phyloP scores from a whole-genome alignment of 2,113 vertebrate species.

The Zosterops lateralis region DNA sequence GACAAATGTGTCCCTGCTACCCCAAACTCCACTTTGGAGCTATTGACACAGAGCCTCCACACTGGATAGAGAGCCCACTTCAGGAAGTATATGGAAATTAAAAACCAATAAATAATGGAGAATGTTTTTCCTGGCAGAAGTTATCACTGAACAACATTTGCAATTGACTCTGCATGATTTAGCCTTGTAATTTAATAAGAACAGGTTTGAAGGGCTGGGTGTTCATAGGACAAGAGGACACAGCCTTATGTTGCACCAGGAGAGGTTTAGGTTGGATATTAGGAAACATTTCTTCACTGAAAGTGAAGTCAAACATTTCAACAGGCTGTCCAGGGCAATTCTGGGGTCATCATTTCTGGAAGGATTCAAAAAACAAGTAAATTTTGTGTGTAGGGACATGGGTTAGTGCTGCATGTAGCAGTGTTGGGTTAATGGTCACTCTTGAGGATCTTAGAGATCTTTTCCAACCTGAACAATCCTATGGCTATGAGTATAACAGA shows the following conservation, averaged over 20 bases:
- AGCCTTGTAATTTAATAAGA: not conserved
- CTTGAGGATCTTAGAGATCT: not conserved
- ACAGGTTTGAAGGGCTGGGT: not conserved
- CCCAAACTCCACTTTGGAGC: not conserved
- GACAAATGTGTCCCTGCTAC: not conserved
- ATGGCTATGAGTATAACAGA: accelerated
- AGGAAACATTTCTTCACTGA: not conserved
- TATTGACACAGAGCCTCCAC: not conserved
- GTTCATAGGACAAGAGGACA: no score
- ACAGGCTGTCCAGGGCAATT: not conserved
- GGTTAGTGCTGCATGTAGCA: no score
- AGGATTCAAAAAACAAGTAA: not conserved
- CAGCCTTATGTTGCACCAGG: not conserved
- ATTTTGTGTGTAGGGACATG: not conserved
- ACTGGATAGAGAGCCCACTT: not conserved
- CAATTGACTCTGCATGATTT: accelerated
- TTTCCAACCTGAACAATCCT: not conserved
- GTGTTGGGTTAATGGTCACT: not conserved
- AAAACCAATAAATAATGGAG: not conserved
- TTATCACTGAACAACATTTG: not conserved
- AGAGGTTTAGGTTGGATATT: not conserved
- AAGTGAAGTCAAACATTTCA: not conserved
- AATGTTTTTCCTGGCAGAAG: not conserved
- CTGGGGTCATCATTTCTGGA: not conserved
- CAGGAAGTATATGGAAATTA: not conserved